Evolutionary conservation across 2,797 vertebrate species (phyloP).

Genomic region (Gobionotothen gibberifrons): DNA sequence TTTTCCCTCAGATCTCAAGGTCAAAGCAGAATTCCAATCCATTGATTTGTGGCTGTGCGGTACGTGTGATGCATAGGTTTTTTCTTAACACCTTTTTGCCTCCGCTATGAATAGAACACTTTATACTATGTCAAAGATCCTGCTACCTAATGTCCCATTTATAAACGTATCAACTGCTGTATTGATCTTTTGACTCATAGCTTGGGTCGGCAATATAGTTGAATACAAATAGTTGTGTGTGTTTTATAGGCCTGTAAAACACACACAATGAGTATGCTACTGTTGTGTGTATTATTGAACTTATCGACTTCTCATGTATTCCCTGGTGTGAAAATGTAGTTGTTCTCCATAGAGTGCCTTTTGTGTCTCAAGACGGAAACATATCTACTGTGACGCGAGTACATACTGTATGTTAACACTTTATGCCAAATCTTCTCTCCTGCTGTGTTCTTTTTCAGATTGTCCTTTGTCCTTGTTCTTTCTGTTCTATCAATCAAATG

Average conservation of each 20-base stretch:
- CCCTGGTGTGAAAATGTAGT: neutral
- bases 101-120: neutral
- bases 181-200: neutral
- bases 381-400: neutral
- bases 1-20: conserved; percentile 67
- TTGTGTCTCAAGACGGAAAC: neutral
- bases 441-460: neutral
- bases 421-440: neutral
- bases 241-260: neutral
- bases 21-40: conserved; percentile 54
- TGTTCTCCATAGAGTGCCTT: neutral
- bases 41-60: conserved; percentile 50
- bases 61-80: conserved; percentile 51
- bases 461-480: conserved; percentile 1
- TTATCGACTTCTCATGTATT: neutral
- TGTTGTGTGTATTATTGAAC: conserved; percentile 8
- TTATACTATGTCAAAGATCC: neutral
- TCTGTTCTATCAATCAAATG: conserved; percentile 11
- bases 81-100: conserved; percentile 2
- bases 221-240: neutral
- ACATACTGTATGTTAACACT: neutral
- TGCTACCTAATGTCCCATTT: neutral
- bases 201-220: neutral
- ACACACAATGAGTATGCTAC: neutral
- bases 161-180: neutral